A percentile compares a stretch with the other conserved stretches of the same genome.
Evolutionary conservation across 2,797 vertebrate species (phyloP).

Genomic region (Hirundo rustica): DNA sequence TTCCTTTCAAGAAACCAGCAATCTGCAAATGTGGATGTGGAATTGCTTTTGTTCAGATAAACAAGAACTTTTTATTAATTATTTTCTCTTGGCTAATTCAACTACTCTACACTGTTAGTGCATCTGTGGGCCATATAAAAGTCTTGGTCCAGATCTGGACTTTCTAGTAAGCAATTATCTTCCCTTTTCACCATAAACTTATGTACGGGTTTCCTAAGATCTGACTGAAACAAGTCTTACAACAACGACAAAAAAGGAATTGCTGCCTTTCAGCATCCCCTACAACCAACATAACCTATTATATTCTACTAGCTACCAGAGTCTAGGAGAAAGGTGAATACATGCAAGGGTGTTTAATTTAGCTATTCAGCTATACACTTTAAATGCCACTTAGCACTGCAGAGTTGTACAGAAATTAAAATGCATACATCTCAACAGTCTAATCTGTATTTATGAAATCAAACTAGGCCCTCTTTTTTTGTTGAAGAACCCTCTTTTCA

Average conservation of each 20-base stretch:
- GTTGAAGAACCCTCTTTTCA: not conserved
- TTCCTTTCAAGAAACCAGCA: not conserved
- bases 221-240: not conserved
- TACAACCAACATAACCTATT: not conserved
- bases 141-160: not conserved
- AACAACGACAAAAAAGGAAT: not conserved
- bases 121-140: not conserved
- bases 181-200: not conserved
- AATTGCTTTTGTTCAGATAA: not conserved
- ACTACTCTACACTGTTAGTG: not conserved
- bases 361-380: not conserved
- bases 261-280: not conserved
- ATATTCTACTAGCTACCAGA: not conserved
- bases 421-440: accelerated
- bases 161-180: not conserved
- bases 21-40: not conserved
- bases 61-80: not conserved
- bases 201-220: not conserved
- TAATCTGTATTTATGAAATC: not conserved
- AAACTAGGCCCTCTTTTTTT: not conserved
- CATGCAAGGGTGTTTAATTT: not conserved
- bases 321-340: not conserved
- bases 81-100: not conserved
- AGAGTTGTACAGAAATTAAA: not conserved
- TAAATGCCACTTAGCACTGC: not conserved